phyloP scores from a whole-genome alignment of 2,113 vertebrate species.

The Promerops cafer region DNA sequence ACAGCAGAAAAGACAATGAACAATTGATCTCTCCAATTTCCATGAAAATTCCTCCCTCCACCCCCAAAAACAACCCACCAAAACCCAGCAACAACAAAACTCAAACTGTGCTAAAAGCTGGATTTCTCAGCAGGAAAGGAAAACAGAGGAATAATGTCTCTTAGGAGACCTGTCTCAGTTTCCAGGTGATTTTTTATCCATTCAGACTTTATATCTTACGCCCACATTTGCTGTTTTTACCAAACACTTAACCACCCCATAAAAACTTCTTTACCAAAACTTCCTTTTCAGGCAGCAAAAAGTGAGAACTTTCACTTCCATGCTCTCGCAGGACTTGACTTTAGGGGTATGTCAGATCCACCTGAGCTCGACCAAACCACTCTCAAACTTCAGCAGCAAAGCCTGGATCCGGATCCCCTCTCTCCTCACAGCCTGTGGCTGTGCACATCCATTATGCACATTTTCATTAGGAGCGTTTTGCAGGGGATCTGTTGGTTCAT shows the following conservation, averaged over 20 bases:
- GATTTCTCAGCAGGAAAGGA: background rate
- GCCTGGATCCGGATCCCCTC: background rate
- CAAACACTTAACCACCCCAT: background rate
- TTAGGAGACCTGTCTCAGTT: background rate
- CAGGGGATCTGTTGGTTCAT: slow-evolving; percentile 67
- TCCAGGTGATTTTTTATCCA: background rate
- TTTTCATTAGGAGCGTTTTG: slow-evolving; percentile 65
- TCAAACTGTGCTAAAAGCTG: background rate
- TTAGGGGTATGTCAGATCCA: background rate
- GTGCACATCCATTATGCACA: slow-evolving; percentile 27
- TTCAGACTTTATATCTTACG: background rate
- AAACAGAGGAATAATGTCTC: background rate
- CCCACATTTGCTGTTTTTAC: background rate
- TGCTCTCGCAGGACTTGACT: background rate
- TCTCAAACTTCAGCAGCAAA: background rate
- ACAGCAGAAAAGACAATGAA: background rate
- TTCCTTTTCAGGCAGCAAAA: background rate
- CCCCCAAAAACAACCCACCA: background rate
- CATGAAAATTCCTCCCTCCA: background rate
- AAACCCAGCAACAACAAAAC: background rate
- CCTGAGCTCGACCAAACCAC: background rate
- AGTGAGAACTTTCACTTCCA: background rate
- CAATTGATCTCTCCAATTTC: background rate
- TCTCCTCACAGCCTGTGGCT: background rate
- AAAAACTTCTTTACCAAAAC: background rate